phyloP scores from a whole-genome alignment of 2,888 invertebrate species.

The Zele albiditarsus region DNA sequence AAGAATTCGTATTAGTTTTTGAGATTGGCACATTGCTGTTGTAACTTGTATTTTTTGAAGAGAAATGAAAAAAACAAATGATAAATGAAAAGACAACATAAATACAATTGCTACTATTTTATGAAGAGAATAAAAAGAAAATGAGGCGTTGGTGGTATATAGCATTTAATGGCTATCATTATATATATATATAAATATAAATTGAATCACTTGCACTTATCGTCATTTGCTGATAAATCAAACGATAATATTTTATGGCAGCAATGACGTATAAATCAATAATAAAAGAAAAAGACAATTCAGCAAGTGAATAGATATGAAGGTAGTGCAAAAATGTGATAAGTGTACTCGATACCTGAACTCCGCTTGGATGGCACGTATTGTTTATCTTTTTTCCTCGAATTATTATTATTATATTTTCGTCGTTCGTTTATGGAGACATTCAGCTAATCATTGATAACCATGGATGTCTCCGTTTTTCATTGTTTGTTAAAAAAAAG shows the following conservation, averaged over 20 bases:
- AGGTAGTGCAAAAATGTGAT: conserved; percentile 60
- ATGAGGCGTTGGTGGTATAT: neutral
- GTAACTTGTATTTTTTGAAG: neutral
- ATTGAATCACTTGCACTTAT: neutral
- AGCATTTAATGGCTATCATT: neutral
- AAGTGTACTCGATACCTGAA: conserved; percentile 57
- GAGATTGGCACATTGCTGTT: neutral
- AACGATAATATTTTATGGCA: conserved; percentile 24
- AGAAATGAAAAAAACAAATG: conserved; percentile 6
- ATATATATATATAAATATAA: neutral
- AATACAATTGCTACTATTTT: conserved; percentile 1
- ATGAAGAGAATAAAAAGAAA: neutral
- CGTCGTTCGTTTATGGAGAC: neutral
- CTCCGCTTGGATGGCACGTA: conserved; percentile 19
- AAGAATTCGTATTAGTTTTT: conserved; percentile 4
- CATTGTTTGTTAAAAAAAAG: conserved; percentile 33
- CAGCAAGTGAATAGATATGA: conserved; percentile 46
- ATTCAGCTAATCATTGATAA: neutral
- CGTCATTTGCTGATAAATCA: neutral
- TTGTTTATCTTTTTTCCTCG: neutral
- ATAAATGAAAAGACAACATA: neutral
- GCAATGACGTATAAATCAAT: neutral
- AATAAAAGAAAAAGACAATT: conserved; percentile 35
- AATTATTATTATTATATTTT: neutral
- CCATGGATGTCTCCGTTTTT: conserved; percentile 39